Conservation (phyloP, 2,888 invertebrate genomes). For the Mellilla xanthometata region DNA sequence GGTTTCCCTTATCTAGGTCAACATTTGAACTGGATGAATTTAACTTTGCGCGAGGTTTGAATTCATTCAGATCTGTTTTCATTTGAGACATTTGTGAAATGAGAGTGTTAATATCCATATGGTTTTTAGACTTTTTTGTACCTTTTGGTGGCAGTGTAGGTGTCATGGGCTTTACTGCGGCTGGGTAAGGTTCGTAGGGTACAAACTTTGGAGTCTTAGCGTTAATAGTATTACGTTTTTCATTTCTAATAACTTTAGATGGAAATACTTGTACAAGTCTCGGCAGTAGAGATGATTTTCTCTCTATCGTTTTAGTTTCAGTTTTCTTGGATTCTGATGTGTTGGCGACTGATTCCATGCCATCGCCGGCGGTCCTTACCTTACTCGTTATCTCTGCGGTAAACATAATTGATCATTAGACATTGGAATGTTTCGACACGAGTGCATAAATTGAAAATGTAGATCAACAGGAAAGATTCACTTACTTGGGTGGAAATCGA, state of each 20-base stretch:
- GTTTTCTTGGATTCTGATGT: conserved; percentile 47
- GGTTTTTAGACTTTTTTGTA: conserved; percentile 77
- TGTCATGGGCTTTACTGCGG: conserved; percentile 90
- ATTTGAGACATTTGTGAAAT: conserved; percentile 88
- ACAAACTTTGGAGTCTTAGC: conserved; percentile 91
- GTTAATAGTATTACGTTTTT: conserved; percentile 79
- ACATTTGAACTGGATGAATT: conserved; percentile 47
- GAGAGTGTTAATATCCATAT: conserved; percentile 85
- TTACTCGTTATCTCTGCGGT: conserved; percentile 64
- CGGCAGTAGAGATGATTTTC: conserved; percentile 48
- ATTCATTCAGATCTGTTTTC: conserved; percentile 84
- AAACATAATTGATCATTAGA: conserved; percentile 19
- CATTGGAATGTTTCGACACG: conserved; percentile 16
- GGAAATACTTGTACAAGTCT: conserved; percentile 73
- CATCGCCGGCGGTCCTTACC: conserved; percentile 88
- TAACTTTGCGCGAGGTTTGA: conserved; percentile 73
- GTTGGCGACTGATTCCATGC: conserved; percentile 85
- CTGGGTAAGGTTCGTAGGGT: conserved; percentile 94
- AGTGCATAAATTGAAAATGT: conserved; percentile 7
- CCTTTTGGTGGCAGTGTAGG: conserved; percentile 70
- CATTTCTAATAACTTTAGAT: conserved; percentile 83
- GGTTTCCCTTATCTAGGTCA: conserved; percentile 45
- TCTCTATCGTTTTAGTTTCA: conserved; percentile 30
- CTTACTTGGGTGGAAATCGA: conserved; percentile 54
- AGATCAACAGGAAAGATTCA: conserved; percentile 17